Base-by-base conservation (phyloP, 2,797 vertebrate species). In the Catamblyrhynchus diadema region DNA sequence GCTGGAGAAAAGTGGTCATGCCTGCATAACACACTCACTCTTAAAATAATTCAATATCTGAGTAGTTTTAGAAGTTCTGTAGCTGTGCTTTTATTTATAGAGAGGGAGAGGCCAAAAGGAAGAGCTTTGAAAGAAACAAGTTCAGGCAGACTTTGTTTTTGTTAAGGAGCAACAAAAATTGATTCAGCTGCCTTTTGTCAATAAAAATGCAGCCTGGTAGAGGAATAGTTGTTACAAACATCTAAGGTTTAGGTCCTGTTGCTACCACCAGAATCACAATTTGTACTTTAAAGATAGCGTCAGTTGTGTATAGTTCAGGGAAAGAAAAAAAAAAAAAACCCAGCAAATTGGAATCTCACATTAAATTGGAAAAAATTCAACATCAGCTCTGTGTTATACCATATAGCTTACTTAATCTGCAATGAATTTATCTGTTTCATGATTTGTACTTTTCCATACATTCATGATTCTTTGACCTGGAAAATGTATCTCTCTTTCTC, bases 181-280 rank as follows among this genome's bases (percentile, higher is more conserved):
- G 83, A 92, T 90, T 95, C 75, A 83, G 44, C 64, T 83, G 53
- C 72, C 72, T 90, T 95, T 87, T 71, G 66, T 91, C 96, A 94
- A 86, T 81, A 96, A 85, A 95, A 87, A 73, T 65, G 42, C 44
- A 88, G 54, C 25, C 57, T 88, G 20, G 42, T 60, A 39, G 65
- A 82, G 57, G 59, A 77, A 22, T 51, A 71, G 61, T 81, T 94
- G 89, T 91, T 91, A 45, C 28, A 85, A 69, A 87, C 53, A 87
- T 65, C 60, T 83, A 9, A 65, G 59, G 82, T 81, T 88, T 90
- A 75, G 89, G 59, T 87, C 42, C 6, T 57, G 65, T 94, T 92
- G 47, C 80, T 74, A 72, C 47, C 61, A 71, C 59, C 41, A 61
- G 65, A 87, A 91, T 94, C 45, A 81, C 59, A 81, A 12, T 81